Base-by-base conservation (phyloP, 2,797 vertebrate species). In the Pterois miles region DNA sequence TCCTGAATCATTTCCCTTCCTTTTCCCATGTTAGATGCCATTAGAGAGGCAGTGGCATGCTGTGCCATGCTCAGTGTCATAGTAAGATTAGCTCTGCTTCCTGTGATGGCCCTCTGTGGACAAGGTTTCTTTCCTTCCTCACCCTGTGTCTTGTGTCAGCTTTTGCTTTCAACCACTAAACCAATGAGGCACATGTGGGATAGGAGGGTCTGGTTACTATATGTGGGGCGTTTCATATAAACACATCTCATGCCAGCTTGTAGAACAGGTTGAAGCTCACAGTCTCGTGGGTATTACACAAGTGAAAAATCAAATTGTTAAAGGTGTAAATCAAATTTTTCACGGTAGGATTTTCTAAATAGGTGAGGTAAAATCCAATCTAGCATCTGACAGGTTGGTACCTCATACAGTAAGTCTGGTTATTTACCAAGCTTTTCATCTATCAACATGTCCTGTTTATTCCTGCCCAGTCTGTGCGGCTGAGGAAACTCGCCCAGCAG, bases 401-500 rank as follows among this genome's bases (percentile, higher is more conserved):
- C 59, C 57, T 59, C 23, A 20, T 38, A 20, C 14, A 34, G 23
- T 13, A 31, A 31, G 52, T 48, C 40, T 53, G 63, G 29, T 73
- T 72, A 71, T 81, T 82, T 74, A 20, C 31, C n/a, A 72, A 33
- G 63, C 56, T 66, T 71, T 83, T 79, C 52, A 85, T 85, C 57
- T 29, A 12, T 69, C 59, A 77, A 25, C 29, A 8, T 82, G 20
- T 76, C 58, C 6, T 70, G 36, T 6, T n/a, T 43, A 0, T 80
- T 79, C 29, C n/a, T 80, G 60, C 48, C 20, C 77, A 99, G 98
- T 94, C 97, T 71, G 94, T 98, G 81, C 93, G 98, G 63, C 71
- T 99, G 89, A 96, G 98, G 63, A 99, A 98, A 91, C 93, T 99
- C 70, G 97, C 98, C 69, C 98, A 99, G 90, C 98, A 99, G 93